Evolutionary conservation across 2,797 vertebrate genomes (phyloP).

Genomic region (Nyctibius grandis): DNA sequence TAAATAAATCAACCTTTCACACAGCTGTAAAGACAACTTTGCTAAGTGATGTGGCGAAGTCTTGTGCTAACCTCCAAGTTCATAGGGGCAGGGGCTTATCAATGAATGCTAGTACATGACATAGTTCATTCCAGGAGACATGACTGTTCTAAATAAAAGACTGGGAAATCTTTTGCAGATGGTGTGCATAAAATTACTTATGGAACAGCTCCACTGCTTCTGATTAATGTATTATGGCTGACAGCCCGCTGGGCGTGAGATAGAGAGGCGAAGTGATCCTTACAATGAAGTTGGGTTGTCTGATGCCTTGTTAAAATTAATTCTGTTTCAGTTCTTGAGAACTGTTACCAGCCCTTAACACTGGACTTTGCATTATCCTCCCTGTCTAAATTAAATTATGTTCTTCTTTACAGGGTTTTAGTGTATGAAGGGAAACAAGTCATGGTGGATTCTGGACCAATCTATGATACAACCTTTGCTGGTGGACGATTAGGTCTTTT

Average conservation of each 20-base stretch:
- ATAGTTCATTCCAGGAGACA: constrained; percentile 43
- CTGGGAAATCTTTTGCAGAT: constrained; percentile 47
- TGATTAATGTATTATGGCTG: constrained; percentile 28
- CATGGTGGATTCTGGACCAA: constrained; percentile 94
- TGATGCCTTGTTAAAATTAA: background rate
- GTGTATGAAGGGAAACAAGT: constrained; percentile 98
- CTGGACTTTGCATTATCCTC: background rate
- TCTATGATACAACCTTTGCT: constrained; percentile 93
- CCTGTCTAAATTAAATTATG: background rate
- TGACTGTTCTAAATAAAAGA: constrained; percentile 25
- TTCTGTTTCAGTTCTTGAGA: background rate
- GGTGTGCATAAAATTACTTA: constrained; percentile 12
- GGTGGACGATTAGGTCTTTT: constrained; percentile 95
- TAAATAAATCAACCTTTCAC: background rate
- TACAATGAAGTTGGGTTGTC: background rate
- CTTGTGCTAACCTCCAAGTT: background rate
- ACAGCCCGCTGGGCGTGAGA: background rate
- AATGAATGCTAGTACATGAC: background rate
- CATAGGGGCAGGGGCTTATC: constrained; percentile 3
- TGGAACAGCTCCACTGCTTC: background rate
- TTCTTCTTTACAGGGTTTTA: constrained; percentile 81
- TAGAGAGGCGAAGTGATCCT: background rate
- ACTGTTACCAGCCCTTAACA: background rate
- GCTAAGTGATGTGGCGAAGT: background rate
- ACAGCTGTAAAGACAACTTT: background rate